Conservation (phyloP, 2,888 invertebrate genomes). For the Dichetophora obliterata region DNA sequence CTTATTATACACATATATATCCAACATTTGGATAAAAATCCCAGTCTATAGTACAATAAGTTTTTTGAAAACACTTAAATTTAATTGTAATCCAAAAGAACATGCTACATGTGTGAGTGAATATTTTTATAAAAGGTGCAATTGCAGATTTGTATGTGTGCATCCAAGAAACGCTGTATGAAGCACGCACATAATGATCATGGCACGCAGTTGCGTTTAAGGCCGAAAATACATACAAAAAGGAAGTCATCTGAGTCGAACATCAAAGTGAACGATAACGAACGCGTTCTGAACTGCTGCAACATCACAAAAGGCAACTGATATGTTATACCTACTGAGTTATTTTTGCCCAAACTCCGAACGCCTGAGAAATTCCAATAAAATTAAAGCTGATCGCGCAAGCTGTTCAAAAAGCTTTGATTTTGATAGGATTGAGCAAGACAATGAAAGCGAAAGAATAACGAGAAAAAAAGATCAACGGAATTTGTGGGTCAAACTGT, state of each 20-base stretch:
- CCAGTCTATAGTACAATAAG: conserved; percentile 20
- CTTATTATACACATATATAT: conserved; percentile 22
- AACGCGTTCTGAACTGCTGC: neutral
- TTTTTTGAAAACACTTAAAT: conserved; percentile 47
- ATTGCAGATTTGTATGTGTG: too few relatives aligned
- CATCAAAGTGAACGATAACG: neutral
- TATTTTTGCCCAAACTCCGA: neutral
- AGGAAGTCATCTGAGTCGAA: neutral
- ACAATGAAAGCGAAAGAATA: neutral
- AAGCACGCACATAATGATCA: conserved; percentile 29
- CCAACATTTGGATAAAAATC: conserved; percentile 15
- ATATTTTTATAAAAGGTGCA: too few relatives aligned
- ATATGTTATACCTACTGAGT: conserved; percentile 11
- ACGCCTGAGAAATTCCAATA: conserved; percentile 25
- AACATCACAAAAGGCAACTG: conserved; percentile 29
- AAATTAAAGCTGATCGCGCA: conserved; percentile 30
- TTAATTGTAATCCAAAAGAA: conserved; percentile 45
- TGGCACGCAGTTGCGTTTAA: conserved; percentile 38
- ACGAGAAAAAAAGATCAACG: neutral
- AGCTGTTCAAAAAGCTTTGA: conserved; percentile 12
- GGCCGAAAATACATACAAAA: conserved; percentile 16
- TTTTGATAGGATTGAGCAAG: neutral
- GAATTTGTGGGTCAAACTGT: conserved; percentile 11
- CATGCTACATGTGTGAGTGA: neutral
- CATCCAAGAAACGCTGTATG: neutral